A percentile compares a stretch with the other conserved stretches of the same genome.
These are phyloP conservation scores for Chloroceryle aenea DNA, from an alignment of 2,113 vertebrate genomes.

Conservation along the genomic window DNA sequence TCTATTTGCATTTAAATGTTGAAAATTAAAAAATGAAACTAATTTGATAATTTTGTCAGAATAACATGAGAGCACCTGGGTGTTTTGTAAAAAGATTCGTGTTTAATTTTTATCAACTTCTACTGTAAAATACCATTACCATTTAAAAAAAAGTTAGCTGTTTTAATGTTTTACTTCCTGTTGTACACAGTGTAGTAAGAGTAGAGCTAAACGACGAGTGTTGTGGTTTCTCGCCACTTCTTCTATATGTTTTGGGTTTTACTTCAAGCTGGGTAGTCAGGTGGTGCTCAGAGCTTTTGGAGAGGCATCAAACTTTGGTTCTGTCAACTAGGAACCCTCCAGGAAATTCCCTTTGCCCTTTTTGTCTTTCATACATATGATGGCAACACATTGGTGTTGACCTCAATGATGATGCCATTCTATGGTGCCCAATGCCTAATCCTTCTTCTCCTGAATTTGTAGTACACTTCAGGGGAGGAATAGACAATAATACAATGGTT, in stretches of 20 bases:
- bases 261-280: background rate
- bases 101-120: background rate
- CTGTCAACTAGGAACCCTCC: background rate
- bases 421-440: background rate
- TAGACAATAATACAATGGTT: background rate
- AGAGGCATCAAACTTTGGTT: background rate
- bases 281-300: background rate
- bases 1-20: background rate
- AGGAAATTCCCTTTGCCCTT: background rate
- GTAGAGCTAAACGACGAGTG: background rate
- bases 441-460: background rate
- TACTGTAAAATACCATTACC: background rate
- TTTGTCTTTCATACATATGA: background rate
- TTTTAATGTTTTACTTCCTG: background rate
- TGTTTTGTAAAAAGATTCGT: background rate
- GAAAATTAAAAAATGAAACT: background rate
- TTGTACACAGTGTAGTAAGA: background rate
- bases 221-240: background rate
- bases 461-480: background rate
- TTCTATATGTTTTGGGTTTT: background rate
- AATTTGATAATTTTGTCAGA: background rate
- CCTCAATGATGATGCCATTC: background rate
- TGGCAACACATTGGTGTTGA: background rate
- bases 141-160: background rate
- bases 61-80: background rate